Evolutionary conservation across 2,797 vertebrate genomes (phyloP), one percentile per base, ranked within the genome.

Genomic region (Macrochelys suwanniensis): DNA sequence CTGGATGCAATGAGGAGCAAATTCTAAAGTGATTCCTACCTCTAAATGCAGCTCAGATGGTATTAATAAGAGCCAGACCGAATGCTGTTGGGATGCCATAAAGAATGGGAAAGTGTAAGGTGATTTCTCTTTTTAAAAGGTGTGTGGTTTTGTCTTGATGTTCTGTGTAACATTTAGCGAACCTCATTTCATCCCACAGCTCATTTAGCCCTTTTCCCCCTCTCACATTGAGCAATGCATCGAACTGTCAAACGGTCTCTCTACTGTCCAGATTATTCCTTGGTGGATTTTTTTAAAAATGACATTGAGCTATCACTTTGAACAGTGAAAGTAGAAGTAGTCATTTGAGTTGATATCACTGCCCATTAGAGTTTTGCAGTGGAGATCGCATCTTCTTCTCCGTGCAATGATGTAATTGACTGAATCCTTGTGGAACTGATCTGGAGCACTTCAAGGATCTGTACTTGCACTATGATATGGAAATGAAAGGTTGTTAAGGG

Each of bases 301-400:
- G 31, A 10, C 7, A 94, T 80, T 65, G 57, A 57, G 33, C 81
- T 88, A 88, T 89, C 84, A 8, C 33, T 65, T 88, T 84, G 42
- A 85, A 59, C 53, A 90, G n/a, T 65, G 61, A 94, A 83, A 57
- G 21, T 23, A 81, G 23, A 89, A 90, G 50, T 84, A 45, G 89
- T 84, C 74, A 94, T 92, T 83, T 76, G 79, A 92, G 16, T 83
- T 83, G 82, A 76, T 85, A 91, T 87, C 85, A 85, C 57, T 74
- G 51, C 76, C 85, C 93, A 49, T 61, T 88, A 53, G 61, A 82
- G 33, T 50, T 95, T 94, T 80, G 57, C 80, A 79, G 4, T 80
- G 65, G 85, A 96, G 28, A 51, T 56, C 61, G 42, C 82, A 95
- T 49, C 53, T 45, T 84, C 28, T 92, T 92, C 57, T 89, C 82